Evolutionary conservation across 1,140 invertebrate species (phyloP).

Genomic region (Ceratoteleas bidentatus): DNA sequence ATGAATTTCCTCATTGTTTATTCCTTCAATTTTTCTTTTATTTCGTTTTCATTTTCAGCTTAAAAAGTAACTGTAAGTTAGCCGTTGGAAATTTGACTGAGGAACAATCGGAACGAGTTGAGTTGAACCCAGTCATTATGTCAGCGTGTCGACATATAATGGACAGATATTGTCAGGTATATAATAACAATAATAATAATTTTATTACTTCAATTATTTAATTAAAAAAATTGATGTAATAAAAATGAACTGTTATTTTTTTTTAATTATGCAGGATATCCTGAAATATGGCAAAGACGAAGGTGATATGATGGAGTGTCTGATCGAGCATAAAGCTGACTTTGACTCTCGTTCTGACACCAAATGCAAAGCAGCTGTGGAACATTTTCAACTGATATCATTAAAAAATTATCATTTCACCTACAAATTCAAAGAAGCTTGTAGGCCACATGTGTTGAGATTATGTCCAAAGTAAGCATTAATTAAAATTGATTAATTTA

Average conservation of each 20-base stretch:
- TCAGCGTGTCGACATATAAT: constrained; percentile 91
- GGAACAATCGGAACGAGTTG: constrained; percentile 91
- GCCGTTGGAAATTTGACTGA: constrained; percentile 94
- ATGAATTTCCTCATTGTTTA: too few species aligned
- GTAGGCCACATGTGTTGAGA: constrained; percentile 90
- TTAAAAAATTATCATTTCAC: constrained; percentile 97
- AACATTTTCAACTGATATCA: constrained; percentile 96
- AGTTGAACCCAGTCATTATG: constrained; percentile 93
- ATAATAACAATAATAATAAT: too few species aligned
- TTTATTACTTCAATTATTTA: too few species aligned
- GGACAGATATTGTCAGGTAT: constrained; percentile 89
- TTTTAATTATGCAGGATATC: constrained; percentile 82
- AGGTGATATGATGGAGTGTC: constrained; percentile 95
- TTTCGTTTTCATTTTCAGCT: constrained; percentile 76
- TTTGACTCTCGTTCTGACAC: constrained; percentile 86
- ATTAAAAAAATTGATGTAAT: too few species aligned
- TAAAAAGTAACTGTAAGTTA: constrained; percentile 86
- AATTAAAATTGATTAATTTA: too few species aligned
- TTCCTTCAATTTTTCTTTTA: too few species aligned
- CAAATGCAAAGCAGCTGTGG: constrained; percentile 95
- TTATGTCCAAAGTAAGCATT: constrained; percentile 86
- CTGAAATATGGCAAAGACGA: constrained; percentile 88
- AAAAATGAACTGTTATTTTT: too few species aligned
- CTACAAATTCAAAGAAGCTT: constrained; percentile 97
- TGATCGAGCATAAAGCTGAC: constrained; percentile 96